These are phyloP conservation scores for Oxygymnocypris stewartii DNA, from an alignment of 2,113 vertebrate species.

Conservation along the genomic window DNA sequence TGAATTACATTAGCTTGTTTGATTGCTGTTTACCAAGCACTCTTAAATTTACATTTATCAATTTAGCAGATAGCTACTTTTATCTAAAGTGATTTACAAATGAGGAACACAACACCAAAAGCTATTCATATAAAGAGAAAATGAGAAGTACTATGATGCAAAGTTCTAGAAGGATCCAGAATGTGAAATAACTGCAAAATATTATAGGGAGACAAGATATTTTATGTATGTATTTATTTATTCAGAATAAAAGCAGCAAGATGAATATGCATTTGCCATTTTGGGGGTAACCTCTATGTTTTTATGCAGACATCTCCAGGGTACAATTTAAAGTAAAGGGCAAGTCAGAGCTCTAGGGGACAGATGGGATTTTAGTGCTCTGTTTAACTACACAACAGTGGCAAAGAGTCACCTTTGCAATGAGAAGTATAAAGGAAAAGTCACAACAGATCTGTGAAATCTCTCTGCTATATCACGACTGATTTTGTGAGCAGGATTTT, in stretches of 20 bases:
- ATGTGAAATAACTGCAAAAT: neutral
- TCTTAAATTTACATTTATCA: conserved; percentile 3
- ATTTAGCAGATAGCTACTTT: conserved; percentile 2
- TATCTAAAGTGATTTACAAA: neutral
- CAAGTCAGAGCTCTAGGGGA: conserved; percentile 22
- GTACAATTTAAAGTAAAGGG: conserved; percentile 11
- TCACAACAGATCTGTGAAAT: conserved; percentile 18
- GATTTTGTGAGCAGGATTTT: neutral
- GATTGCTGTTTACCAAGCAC: neutral
- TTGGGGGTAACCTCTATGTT: conserved; percentile 25
- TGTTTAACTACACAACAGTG: conserved; percentile 17
- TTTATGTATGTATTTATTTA: conserved; percentile 3
- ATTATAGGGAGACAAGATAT: neutral
- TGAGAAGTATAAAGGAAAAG: conserved; percentile 11
- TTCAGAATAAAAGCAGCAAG: neutral
- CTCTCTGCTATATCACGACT: neutral
- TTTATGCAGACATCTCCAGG: conserved; percentile 22
- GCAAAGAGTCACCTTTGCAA: conserved; percentile 28
- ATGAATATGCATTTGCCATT: conserved; percentile 24
- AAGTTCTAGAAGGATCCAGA: neutral
- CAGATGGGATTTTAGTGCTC: conserved; percentile 26
- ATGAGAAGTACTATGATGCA: neutral
- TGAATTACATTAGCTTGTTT: conserved; percentile 14
- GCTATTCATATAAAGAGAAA: neutral
- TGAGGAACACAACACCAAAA: neutral